These are phyloP conservation scores for Neofelis nebulosa DNA, from an alignment of 2,113 vertebrate species.

Conservation along the genomic window DNA sequence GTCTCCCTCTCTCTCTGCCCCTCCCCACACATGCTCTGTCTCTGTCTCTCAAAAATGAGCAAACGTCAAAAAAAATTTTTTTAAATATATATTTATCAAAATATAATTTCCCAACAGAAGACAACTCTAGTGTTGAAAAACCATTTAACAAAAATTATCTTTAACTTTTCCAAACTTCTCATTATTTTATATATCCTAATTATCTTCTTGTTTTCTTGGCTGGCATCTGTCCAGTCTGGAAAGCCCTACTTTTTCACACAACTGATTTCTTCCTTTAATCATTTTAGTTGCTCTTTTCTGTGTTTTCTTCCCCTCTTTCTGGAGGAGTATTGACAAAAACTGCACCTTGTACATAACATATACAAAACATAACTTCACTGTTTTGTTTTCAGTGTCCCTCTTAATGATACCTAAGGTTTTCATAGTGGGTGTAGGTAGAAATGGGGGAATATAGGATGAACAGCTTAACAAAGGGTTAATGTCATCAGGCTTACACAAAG, in stretches of 20 bases:
- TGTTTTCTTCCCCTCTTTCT: neutral
- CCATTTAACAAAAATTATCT: neutral
- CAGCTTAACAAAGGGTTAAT: neutral
- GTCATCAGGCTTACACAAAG: neutral
- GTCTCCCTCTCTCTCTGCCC: too few species aligned
- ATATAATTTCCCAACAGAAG: constrained; percentile 29
- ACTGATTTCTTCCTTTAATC: neutral
- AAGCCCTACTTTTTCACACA: neutral
- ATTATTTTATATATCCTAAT: neutral
- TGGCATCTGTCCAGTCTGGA: neutral
- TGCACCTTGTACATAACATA: neutral
- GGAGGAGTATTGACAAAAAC: neutral
- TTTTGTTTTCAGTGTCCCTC: neutral
- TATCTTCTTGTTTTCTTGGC: neutral
- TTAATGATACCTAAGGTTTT: neutral
- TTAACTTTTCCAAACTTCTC: neutral
- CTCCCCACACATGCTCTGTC: too few species aligned
- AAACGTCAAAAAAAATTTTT: too few species aligned
- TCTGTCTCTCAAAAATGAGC: too few species aligned
- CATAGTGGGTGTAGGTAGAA: neutral
- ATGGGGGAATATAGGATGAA: neutral
- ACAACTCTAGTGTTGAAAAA: neutral
- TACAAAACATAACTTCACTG: neutral
- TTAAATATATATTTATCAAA: neutral
- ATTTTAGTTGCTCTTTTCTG: neutral